These are phyloP conservation scores for Drosophila littoralis DNA, from an alignment of 1,140 invertebrate genomes.

Conservation along the genomic window DNA sequence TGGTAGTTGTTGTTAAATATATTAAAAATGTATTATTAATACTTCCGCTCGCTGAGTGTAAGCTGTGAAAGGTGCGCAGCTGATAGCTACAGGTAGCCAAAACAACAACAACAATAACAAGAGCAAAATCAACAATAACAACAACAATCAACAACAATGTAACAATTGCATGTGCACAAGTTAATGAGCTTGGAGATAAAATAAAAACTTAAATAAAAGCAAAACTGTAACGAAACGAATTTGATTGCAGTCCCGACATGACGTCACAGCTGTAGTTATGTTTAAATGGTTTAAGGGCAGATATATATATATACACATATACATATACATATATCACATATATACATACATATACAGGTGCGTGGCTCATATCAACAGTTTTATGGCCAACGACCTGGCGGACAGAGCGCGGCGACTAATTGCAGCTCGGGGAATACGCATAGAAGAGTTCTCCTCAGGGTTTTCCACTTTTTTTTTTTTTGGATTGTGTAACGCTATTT, in stretches of 20 bases:
- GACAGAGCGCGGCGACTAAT: conserved; percentile 62
- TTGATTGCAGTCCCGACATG: conserved; percentile 58
- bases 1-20: conserved; percentile 45
- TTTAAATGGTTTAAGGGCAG: conserved; percentile 1
- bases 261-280: conserved; percentile 51
- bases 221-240: conserved; percentile 69
- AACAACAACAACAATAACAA: conserved; percentile 46
- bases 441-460: conserved; percentile 17
- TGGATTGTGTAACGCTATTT: conserved; percentile 33
- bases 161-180: conserved; percentile 63
- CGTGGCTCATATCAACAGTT: background rate
- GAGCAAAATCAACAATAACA: conserved; percentile 6
- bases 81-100: conserved; percentile 26
- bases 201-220: conserved; percentile 50
- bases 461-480: background rate
- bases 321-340: background rate
- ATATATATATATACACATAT: background rate
- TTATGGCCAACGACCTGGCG: conserved; percentile 64
- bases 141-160: conserved; percentile 39
- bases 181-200: conserved; percentile 69
- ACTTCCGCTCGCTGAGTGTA: conserved; percentile 56
- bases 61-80: conserved; percentile 40
- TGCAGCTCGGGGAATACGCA: conserved; percentile 25
- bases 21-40: conserved; percentile 76
- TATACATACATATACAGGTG: background rate